Evolutionary conservation across 23 tunicate genomes (phyloP), one percentile per base, ranked within the genome.

Genomic region (Styela clava): DNA sequence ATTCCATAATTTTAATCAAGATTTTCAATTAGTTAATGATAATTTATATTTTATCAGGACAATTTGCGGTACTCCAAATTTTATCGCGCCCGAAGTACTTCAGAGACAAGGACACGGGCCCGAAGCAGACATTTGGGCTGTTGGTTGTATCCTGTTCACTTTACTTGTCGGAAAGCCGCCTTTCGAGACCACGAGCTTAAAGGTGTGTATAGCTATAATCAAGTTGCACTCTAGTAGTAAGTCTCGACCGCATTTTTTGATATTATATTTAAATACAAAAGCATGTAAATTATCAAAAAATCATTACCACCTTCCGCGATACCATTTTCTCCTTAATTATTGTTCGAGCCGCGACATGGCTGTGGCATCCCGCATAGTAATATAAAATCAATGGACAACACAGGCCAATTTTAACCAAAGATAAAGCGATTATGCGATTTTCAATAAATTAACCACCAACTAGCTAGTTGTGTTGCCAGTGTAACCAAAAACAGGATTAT

Each of bases 11-110:
- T 32, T 24, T 26, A 64, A 63, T 63, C 19, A 16, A 31, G 56
- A 16, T 73, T 30, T 69, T 1, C 35, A 69, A 16, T 28, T 3
- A 21, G 23, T 37, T 16, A 63, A 27, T 31, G 16, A 26, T 12
- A 26, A 35, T 74, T 31, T 68, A 81, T 52, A 34, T 34, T 65
- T 31, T 63, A 51, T 21, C 74, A 88, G 99, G 24, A 91, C 96
- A 16, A 96, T 96, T 28, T 96, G 99, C 68, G 99, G 99, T 35
- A 96, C 99, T 29, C 99, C 99, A 2, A 96, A 96, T 74, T 96
- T 96, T 61, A 96, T 96, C 24, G 89, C 99, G 3, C 99, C 99
- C 0, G 99, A 96, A 78, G 99, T 96, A 1, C 69, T 96, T 20
- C 86, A 96, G n/a, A 68, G 92, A 33, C 90, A 91, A 81, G 97